These are phyloP conservation scores for Drosophila cracens DNA, from an alignment of 2,888 invertebrate genomes.

Conservation along the genomic window DNA sequence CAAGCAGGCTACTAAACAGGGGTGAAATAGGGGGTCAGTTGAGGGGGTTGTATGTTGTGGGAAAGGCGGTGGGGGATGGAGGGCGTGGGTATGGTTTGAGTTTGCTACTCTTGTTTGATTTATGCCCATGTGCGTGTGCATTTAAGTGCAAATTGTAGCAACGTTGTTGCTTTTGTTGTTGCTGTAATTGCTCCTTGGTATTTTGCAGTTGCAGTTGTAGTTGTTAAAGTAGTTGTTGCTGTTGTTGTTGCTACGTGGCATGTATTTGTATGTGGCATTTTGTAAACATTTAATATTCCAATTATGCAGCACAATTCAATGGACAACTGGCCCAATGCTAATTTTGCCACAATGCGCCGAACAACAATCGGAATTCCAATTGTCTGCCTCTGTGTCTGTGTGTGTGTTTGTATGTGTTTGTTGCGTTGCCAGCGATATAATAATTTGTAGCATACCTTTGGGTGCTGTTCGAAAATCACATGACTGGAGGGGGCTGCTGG, in stretches of 20 bases:
- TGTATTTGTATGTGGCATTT: conserved; percentile 74
- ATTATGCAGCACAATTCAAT: conserved; percentile 77
- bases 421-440: conserved; percentile 39
- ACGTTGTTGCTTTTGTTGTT: conserved; percentile 24
- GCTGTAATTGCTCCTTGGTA: conserved; percentile 13
- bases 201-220: conserved; percentile 8
- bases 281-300: conserved; percentile 80
- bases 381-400: background rate
- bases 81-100: background rate
- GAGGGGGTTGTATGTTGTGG: too few relatives aligned
- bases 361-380: conserved; percentile 26
- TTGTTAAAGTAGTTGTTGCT: conserved; percentile 2
- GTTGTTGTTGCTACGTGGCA: background rate
- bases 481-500: conserved; percentile 22
- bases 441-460: conserved; percentile 64
- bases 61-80: background rate
- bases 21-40: conserved; percentile 1
- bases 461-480: conserved; percentile 56
- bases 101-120: conserved; percentile 63
- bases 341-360: conserved; percentile 52
- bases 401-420: background rate
- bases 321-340: conserved; percentile 67
- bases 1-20: conserved; percentile 60
- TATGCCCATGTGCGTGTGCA: conserved; percentile 68
- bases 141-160: conserved; percentile 76